These are phyloP conservation scores for Drosophila punjabiensis DNA, from an alignment of 1,140 invertebrate genomes.

Conservation along the genomic window DNA sequence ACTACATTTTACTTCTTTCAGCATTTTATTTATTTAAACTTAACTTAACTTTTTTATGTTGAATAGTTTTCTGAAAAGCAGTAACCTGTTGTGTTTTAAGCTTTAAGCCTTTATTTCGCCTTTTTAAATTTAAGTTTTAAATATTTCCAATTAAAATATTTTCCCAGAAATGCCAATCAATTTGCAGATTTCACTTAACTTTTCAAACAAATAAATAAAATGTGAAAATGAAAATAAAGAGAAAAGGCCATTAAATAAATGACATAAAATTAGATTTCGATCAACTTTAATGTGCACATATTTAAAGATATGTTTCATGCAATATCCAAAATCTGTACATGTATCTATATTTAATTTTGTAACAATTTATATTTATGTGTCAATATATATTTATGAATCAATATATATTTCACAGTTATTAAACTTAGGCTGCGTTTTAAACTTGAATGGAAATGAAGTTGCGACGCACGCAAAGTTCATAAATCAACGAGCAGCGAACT, in stretches of 20 bases:
- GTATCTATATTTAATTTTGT: neutral
- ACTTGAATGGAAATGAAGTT: conserved; percentile 21
- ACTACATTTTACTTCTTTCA: no score
- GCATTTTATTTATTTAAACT: no score
- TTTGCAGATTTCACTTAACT: neutral
- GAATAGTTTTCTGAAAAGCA: neutral
- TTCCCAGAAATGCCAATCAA: neutral
- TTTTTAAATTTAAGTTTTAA: no score
- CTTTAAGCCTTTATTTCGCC: neutral
- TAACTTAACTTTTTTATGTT: no score
- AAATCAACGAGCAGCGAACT: conserved; percentile 49
- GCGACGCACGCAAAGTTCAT: conserved; percentile 41
- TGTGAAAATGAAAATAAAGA: neutral
- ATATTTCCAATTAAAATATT: neutral
- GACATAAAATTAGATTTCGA: neutral
- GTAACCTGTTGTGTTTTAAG: no score
- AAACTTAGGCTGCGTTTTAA: neutral
- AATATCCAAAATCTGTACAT: neutral
- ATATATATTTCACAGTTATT: conserved; percentile 1
- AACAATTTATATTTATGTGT: neutral
- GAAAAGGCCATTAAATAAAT: neutral
- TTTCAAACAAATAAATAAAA: neutral
- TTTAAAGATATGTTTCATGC: neutral
- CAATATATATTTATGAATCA: neutral
- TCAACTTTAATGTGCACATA: neutral